Evolutionary conservation across 2,888 invertebrate species (phyloP), one percentile per base, ranked within the genome.

Genomic region (Sepiola atlantica): DNA sequence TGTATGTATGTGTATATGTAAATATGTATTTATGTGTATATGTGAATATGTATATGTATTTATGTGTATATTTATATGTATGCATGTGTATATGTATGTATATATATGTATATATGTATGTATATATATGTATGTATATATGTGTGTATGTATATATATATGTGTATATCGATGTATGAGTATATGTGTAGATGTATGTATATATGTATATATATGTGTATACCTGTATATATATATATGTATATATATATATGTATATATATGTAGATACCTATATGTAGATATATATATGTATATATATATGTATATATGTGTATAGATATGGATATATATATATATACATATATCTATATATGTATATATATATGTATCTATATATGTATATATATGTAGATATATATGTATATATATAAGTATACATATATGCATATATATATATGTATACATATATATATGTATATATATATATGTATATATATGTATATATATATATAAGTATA

Each of bases 231-330:
- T 77, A 10, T 77, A 77, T 77, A 77, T 77, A n/a, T 91, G 4
- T n/a, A 20, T 91, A 20, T 91, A 20, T 32, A 20, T 91, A 4
- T 91, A 20, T 91, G 8, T 91, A 32, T 91, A 91, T 91, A 32
- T 91, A 32, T 91, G 20, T 91, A 91, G 20, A 35, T 21, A 35
- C n/a, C 1, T n/a, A 20, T 91, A 20, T 91, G 28, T 91, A 91
- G 20, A 91, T 91, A 91, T 91, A 91, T 91, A 91, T 91, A 35
- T 91, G n/a, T 91, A 16, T 91, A 35, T 91, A 35, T 91, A 35
- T 91, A 35, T 21, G 20, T 91, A n/a, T n/a, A 91, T 91, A 91
- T 91, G n/a, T n/a, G n/a, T 91, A 32, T 91, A 4, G 20, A 20
- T 91, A 20, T 91, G 28, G 20, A 35, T 91, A 35, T 91, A 91